Evolutionary conservation across 1,140 invertebrate species (phyloP), one percentile per base, ranked within the genome.

Genomic region (Anoplophora glabripennis): DNA sequence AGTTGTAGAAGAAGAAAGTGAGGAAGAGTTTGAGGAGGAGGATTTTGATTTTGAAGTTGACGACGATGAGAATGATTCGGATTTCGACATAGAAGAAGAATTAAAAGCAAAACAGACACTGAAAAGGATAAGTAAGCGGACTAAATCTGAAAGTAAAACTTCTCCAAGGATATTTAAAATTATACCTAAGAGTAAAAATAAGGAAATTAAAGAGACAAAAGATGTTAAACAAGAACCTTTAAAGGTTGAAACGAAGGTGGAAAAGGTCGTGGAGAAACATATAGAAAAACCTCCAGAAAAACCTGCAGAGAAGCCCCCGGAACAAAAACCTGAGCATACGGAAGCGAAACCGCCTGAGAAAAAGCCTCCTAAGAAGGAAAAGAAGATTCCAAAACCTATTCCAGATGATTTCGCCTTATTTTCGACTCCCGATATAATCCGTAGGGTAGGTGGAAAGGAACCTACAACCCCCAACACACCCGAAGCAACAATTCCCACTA

Each of bases 401-500:
- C 76, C 84, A 53, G 84, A 81, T 63, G 81, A 83, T 69, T 82
- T 83, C 77, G 86, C 83, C 17, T 82, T 90, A 28, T 90, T 90
- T 69, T 89, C 88, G 10, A 85, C 87, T 41, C 89, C 89, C 7
- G 89, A 90, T 78, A 87, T 89, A 56, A 88, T 90, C 47, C 78
- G 86, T 63, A 79, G 86, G 62, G 85, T 89, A 34, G 77, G 78
- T 58, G 70, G 70, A 68, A 86, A 78, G 64, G 69, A 70, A 52
- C 21, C 66, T 7, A 76, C 78, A 42, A 79, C 78, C 63, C 10
- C 72, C 51, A 17, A 40, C 52, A 44, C 72, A 69, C 66, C 73
- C 56, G 63, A 63, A 17, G 40, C 63, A 63, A 55, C 68, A 59
- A 68, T 46, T 69, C 63, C 64, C 41, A 62, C 36, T 17, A 69